Evolutionary conservation across 2,888 invertebrate species (phyloP).

Genomic region (Diachrysia chrysitis): DNA sequence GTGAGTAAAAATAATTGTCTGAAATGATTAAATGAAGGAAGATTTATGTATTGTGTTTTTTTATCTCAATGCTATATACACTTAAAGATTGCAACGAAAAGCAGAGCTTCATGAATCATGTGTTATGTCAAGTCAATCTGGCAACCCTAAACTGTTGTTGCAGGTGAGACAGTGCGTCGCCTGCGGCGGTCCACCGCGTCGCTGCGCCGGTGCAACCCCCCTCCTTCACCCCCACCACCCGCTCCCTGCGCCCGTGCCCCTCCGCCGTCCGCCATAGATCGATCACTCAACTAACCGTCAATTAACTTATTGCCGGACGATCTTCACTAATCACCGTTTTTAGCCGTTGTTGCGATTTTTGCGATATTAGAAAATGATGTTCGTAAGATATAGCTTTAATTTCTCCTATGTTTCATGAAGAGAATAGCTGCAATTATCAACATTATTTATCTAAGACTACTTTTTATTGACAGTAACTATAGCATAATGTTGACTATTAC

Average conservation of each 20-base stretch:
- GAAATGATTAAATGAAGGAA: too few species aligned
- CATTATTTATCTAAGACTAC: not conserved
- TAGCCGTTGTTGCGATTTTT: slow-evolving; percentile 55
- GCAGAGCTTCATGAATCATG: not conserved
- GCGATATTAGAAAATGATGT: slow-evolving; percentile 53
- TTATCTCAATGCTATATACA: too few species aligned
- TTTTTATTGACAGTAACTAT: not conserved
- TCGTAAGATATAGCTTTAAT: slow-evolving; percentile 23
- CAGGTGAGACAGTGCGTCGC: slow-evolving; percentile 85
- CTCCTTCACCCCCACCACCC: slow-evolving; percentile 42
- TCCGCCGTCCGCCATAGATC: slow-evolving; percentile 71
- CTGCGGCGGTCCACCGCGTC: slow-evolving; percentile 78
- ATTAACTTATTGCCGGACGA: slow-evolving; percentile 80
- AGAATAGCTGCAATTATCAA: not conserved
- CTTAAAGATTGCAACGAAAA: not conserved
- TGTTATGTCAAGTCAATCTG: slow-evolving; percentile 17
- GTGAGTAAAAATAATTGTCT: too few species aligned
- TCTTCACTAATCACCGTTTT: slow-evolving; percentile 73
- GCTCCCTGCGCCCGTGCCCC: slow-evolving; percentile 37
- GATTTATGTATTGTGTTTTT: too few species aligned
- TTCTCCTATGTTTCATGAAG: slow-evolving; percentile 18
- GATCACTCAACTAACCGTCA: slow-evolving; percentile 80
- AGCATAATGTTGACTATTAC: not conserved
- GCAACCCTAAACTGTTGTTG: slow-evolving; percentile 75
- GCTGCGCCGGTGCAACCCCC: slow-evolving; percentile 73